Evolutionary conservation across 2,888 invertebrate genomes (phyloP), one percentile per base, ranked within the genome.

Genomic region (Dysmachus trigonus): DNA sequence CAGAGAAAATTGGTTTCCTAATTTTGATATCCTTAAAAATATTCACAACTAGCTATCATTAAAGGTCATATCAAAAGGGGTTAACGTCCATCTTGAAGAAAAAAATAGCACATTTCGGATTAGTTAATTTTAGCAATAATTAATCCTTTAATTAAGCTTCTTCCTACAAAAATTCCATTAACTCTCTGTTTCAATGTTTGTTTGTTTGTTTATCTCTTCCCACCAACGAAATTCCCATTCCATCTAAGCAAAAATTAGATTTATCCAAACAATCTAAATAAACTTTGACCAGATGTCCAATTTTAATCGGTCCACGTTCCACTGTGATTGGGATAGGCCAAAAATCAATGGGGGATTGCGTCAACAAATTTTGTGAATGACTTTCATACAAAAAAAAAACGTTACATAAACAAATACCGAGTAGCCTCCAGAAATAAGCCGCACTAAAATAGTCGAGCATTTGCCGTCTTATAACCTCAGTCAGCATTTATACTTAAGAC

Each of bases 261-360:
- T 47, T 47, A 79, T 47, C 27, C 35, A 30, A 27, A 79, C 38
- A 47, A 51, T 31, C 38, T 7, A 38, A 79, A 79, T 22, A 79
- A 47, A 31, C 33, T 41, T 18, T 47, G 35, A 15, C 79, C 79
- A 79, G 79, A 79, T 79, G 79, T 79, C 31, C n/a, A 79, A 79
- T 47, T 47, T 79, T 79, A 30, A 79, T 47, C 79, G 15, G 79
- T 51, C 27, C 38, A 13, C 30, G 79, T 31, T 51, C 38, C 30
- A 79, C 27, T 30, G 31, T 15, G 41, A 47, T 79, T 79, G 79
- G 79, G 79, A 79, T 79, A 79, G 79, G 79, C 79, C 51, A 47
- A 38, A 79, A 79, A 79, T 79, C 51, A 47, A 76, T 76, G 76
- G 51, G 22, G 22, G 30, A 5, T 79, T 79, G 41, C 79, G 79